Base-by-base conservation (phyloP, 1,140 invertebrate genomes). In the Leptonema lineaticorne region DNA sequence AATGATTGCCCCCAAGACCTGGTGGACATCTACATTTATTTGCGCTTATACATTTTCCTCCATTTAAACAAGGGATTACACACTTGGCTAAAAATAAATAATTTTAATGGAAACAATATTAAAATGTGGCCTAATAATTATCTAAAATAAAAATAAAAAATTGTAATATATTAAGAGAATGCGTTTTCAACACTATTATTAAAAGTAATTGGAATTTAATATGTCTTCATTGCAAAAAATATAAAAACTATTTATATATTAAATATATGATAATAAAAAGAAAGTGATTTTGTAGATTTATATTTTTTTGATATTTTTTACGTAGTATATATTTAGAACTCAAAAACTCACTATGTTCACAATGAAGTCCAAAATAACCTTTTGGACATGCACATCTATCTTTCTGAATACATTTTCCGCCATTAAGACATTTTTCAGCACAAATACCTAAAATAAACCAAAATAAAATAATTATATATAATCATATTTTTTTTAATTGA, bases 381-480 rank as follows among this genome's bases (percentile, higher is more conserved):
- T 91, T 92, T 1, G 92, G 85, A 80, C 94, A 96, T 74, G 91
- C 88, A 75, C 94, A 96, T 7, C 90, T 93, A 76, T 96, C 93
- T 78, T 96, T 96, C 77, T 95, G 92, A 74, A 95, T 86, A 77
- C 94, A 96, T 84, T 96, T 96, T 8, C 94, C 94, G n/a, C 93
- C 93, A 77, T 96, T 96, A 64, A 92, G 79, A 81, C 94, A 96
- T 80, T 94, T 94, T 73, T 95, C 88, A 33, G 88, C 84, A 78
- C 94, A 96, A 77, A 96, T 95, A 74, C 94, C 93, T 94, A 84
- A 41, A 4, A 41, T 4, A 11, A 41, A 33, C 30, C 16, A 16
- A 41, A 33, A 33, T 33, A 6, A 33, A 33, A 5, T 41, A 16
- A 41, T 14, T 41, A 3, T 14, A 41, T 48, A 1, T 46, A 8